Conservation (phyloP, 2,113 vertebrate species). For the Eudorcas thomsonii region DNA sequence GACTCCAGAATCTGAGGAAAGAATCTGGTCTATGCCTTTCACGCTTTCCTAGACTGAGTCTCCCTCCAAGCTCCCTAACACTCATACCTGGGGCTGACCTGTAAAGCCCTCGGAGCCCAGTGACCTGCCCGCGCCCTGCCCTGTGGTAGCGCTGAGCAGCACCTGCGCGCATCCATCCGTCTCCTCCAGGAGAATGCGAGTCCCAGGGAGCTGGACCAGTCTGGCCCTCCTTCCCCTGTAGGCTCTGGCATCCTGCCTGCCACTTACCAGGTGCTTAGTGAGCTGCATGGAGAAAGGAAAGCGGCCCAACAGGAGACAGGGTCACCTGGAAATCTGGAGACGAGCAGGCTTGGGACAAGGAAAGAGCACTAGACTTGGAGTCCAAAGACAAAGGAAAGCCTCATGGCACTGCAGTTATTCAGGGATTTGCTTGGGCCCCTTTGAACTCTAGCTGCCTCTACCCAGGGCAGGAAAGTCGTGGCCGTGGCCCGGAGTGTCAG, state of each 20-base stretch:
- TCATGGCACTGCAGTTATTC: rapidly evolving
- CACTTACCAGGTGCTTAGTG: neutral
- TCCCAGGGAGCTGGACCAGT: neutral
- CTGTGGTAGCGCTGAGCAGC: rapidly evolving
- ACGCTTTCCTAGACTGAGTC: neutral
- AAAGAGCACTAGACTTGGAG: neutral
- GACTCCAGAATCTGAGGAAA: neutral
- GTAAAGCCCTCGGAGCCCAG: neutral
- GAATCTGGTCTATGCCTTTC: neutral
- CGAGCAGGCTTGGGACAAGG: neutral
- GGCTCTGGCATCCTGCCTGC: neutral
- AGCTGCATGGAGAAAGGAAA: neutral
- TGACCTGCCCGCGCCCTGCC: neutral
- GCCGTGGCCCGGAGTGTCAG: rapidly evolving
- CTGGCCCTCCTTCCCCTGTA: neutral
- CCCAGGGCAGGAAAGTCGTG: neutral
- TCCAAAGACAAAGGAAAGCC: neutral
- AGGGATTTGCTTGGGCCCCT: neutral
- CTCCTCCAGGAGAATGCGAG: neutral
- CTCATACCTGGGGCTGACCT: neutral
- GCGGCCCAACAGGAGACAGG: neutral
- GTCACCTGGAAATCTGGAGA: neutral
- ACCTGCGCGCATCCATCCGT: rapidly evolving
- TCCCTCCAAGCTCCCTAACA: too few relatives aligned
- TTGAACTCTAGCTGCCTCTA: neutral